Evolutionary conservation across 2,888 invertebrate species (phyloP), one percentile per base, ranked within the genome.

Genomic region (Tachina grossa): DNA sequence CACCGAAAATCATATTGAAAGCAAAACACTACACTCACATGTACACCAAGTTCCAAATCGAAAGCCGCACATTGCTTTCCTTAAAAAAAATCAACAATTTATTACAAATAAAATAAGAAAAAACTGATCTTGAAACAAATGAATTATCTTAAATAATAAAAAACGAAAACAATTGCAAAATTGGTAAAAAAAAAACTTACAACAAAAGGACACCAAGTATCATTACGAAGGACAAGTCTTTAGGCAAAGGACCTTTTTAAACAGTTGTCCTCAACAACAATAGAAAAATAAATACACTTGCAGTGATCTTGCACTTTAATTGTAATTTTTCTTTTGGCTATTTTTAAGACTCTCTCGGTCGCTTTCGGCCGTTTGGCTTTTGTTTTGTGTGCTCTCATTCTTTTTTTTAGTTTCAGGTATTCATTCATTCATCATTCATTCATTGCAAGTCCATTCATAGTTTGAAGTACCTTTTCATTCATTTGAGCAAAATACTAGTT

Each of bases 221-320:
- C 71, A 76, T 75, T 63, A 78, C 57, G 75, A 31, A 71, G 71
- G 71, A 84, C 71, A 47, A 76, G 41, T 47, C 45, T 1, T 31
- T 31, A 31, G 51, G 19, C 43, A 61, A 72, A 71, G n/a, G 49
- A 59, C 14, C 59, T 72, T 39, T 57, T 63, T 2, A 53, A 31
- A 61, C 53, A 63, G 71, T 79, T 45, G 53, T 53, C 53, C 47
- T 65, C 10, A 53, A 31, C 13, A 63, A n/a, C 49, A 41, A 51
- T 11, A 49, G 45, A 14, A 59, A 77, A 77, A 71, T 65, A 57
- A 79, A 83, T 85, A 79, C 85, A 85, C 85, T 85, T 85, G 85
- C 85, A 82, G 79, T 85, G 85, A 85, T 85, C 53, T 79, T 71
- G 82, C 82, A 85, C 66, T 83, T 85, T 76, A 22, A 66, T 85